These are phyloP conservation scores for Muschampia plurimacula DNA, from an alignment of 2,888 invertebrate genomes.

Conservation along the genomic window DNA sequence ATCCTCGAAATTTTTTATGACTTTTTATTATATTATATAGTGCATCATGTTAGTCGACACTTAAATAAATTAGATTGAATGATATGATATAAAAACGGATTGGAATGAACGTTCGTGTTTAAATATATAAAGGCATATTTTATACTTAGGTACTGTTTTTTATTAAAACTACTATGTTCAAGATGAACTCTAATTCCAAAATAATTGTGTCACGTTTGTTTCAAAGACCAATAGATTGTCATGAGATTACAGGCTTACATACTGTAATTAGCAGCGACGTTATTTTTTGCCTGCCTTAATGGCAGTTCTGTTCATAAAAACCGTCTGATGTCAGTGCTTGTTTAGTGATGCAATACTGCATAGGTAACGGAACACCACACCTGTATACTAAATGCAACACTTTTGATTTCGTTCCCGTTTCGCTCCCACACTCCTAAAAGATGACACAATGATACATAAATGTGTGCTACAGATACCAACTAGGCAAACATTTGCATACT, in stretches of 20 bases:
- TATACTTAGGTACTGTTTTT: background rate
- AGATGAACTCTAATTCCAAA: background rate
- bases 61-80: too few species aligned
- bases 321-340: constrained; percentile 40
- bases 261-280: constrained; percentile 20
- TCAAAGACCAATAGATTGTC: constrained; percentile 3
- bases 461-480: constrained; percentile 27
- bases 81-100: too few species aligned
- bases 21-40: too few species aligned
- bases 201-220: background rate
- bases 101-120: constrained; percentile 1
- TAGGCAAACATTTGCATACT: constrained; percentile 29
- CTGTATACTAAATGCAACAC: constrained; percentile 18
- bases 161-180: background rate
- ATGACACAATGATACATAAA: constrained; percentile 34
- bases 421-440: constrained; percentile 29
- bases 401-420: constrained; percentile 33
- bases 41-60: too few species aligned
- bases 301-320: constrained; percentile 21
- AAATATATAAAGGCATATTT: background rate
- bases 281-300: constrained; percentile 25
- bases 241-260: constrained; percentile 5
- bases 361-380: constrained; percentile 16
- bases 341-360: constrained; percentile 38
- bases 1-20: too few species aligned